Percentiles rank a stretch among this genome's conserved stretches.
phyloP scores from a whole-genome alignment of 2,888 invertebrate species.

The Agrochola macilenta region DNA sequence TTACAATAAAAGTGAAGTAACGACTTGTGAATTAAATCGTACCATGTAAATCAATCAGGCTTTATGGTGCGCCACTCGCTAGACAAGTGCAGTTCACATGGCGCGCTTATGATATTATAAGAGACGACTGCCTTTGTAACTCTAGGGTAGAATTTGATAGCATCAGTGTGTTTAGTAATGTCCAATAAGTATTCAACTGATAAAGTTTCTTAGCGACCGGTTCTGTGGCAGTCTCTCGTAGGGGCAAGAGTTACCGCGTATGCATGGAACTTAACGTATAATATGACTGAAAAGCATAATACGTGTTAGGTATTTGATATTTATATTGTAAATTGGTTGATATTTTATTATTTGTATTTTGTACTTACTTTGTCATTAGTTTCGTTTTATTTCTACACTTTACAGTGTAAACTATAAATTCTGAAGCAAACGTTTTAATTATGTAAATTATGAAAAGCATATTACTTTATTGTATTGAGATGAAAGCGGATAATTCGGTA shows the following conservation, averaged over 20 bases:
- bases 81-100: constrained; percentile 2
- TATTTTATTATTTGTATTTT: constrained; percentile 57
- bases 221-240: not conserved
- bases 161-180: constrained; percentile 9
- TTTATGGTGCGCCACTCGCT: constrained; percentile 4
- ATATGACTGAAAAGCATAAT: constrained; percentile 65
- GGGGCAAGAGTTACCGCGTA: constrained; percentile 56
- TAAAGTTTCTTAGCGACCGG: not conserved
- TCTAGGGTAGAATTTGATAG: constrained; percentile 4
- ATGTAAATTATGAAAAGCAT: not conserved
- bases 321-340: constrained; percentile 43
- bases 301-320: constrained; percentile 43
- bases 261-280: constrained; percentile 55
- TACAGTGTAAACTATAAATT: constrained; percentile 27
- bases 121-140: constrained; percentile 4
- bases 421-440: not conserved
- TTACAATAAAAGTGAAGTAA: constrained; percentile 2
- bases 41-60: not conserved
- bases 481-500: constrained; percentile 20
- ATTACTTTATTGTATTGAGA: constrained; percentile 10
- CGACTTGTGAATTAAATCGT: not conserved
- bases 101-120: constrained; percentile 9
- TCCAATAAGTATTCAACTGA: constrained; percentile 8
- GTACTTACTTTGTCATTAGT: constrained; percentile 48
- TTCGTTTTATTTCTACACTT: constrained; percentile 21